Percentiles rank a stretch among this genome's conserved stretches.
Evolutionary conservation across 2,113 vertebrate species (phyloP).

Genomic region (Platysternon megacephalum): DNA sequence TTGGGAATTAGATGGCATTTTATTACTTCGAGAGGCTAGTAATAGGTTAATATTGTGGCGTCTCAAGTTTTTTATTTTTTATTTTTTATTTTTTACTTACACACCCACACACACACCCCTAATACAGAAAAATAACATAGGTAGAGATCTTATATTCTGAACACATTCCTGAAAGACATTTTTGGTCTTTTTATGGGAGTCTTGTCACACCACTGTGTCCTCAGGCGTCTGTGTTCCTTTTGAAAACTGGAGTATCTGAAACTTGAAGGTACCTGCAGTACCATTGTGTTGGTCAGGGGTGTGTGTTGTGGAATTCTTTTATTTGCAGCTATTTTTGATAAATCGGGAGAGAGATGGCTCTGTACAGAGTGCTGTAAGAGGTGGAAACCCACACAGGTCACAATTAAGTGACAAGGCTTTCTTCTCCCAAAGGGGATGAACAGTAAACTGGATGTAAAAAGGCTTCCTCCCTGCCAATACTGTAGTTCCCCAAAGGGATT

Average conservation of each 20-base stretch:
- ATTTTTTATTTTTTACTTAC: too few relatives aligned
- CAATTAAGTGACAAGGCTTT: background rate
- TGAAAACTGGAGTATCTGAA: background rate
- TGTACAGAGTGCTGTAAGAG: background rate
- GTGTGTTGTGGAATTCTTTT: background rate
- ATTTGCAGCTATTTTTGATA: background rate
- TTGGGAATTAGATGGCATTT: conserved; percentile 15
- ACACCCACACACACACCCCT: too few relatives aligned
- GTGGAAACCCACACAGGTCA: background rate
- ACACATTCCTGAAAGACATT: background rate
- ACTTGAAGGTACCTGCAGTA: background rate
- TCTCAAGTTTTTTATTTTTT: background rate
- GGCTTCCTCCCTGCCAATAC: background rate
- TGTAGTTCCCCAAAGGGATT: background rate
- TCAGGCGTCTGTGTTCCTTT: background rate
- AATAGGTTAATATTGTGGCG: conserved; percentile 17
- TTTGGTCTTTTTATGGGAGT: background rate
- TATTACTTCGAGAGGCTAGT: background rate
- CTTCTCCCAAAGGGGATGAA: background rate
- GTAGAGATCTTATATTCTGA: background rate
- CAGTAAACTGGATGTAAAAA: background rate
- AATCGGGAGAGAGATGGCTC: background rate
- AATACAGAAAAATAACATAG: background rate
- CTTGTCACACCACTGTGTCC: background rate
- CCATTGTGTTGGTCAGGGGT: background rate